Evolutionary conservation across 1,140 invertebrate species (phyloP).

Genomic region (Pogonomyrmex californicus): DNA sequence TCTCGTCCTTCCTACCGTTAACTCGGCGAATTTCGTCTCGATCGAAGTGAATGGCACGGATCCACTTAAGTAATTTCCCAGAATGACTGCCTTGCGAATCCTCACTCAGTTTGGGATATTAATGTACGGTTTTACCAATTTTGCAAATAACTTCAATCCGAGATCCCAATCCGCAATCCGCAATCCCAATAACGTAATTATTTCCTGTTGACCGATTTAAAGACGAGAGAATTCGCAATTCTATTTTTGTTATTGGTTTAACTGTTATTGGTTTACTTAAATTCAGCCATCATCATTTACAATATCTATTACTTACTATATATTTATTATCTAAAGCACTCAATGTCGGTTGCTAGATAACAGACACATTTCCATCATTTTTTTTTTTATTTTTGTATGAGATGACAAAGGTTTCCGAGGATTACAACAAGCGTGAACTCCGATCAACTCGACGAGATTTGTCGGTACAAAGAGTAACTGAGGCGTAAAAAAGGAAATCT

Average conservation of each 20-base stretch:
- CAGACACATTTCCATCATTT: not conserved
- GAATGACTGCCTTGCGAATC: constrained; percentile 19
- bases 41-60: constrained; percentile 36
- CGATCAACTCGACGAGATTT: constrained; percentile 36
- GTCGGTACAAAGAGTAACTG: constrained; percentile 29
- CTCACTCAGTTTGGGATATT: constrained; percentile 28
- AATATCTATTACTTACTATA: not conserved
- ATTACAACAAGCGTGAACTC: constrained; percentile 54
- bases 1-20: constrained; percentile 58
- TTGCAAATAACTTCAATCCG: constrained; percentile 25
- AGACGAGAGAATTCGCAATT: not conserved
- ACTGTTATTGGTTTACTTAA: not conserved
- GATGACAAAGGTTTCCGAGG: constrained; percentile 23
- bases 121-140: constrained; percentile 43
- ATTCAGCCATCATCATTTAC: not conserved
- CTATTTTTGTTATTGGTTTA: not conserved
- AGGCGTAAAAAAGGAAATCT: constrained; percentile 76
- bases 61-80: constrained; percentile 58
- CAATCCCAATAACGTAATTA: not conserved
- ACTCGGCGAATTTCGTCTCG: constrained; percentile 48
- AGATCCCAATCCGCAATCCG: no score
- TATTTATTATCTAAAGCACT: not conserved
- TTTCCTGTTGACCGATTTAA: constrained; percentile 13
- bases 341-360: not conserved
- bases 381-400: constrained; percentile 21